Evolutionary conservation across 2,797 vertebrate species (phyloP).

Genomic region (Falco novaeseelandiae): DNA sequence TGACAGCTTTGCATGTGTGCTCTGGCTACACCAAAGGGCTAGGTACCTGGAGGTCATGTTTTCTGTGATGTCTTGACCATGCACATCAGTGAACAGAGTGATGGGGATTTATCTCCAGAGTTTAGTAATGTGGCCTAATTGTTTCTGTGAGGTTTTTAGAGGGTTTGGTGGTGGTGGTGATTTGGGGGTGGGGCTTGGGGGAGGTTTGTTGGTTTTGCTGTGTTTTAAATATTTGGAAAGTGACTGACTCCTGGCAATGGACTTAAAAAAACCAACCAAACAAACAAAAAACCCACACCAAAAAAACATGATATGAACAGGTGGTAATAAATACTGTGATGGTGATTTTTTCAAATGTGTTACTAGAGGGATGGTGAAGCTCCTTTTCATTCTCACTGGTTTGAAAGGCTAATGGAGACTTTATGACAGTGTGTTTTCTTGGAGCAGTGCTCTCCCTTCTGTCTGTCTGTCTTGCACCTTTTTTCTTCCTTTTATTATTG

Average conservation of each 20-base stretch:
- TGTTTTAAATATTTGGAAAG: not conserved
- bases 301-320: not conserved
- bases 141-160: no score
- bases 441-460: not conserved
- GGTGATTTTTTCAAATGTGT: not conserved
- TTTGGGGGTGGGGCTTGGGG: no score
- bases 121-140: not conserved
- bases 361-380: not conserved
- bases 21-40: accelerated
- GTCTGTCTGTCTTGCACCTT: not conserved
- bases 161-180: not conserved
- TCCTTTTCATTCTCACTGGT: not conserved
- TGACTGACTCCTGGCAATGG: not conserved
- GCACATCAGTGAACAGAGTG: not conserved
- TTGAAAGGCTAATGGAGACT: not conserved
- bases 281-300: not conserved
- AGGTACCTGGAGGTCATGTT: accelerated
- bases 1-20: accelerated
- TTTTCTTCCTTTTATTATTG: not conserved
- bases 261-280: not conserved
- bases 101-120: not conserved
- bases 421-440: not conserved
- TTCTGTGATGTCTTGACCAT: accelerated
- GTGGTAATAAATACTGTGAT: not conserved
- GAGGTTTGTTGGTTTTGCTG: not conserved